A percentile compares a stretch with the other conserved stretches of the same genome.
These are phyloP conservation scores for Knipowitschia caucasica DNA, from an alignment of 2,797 vertebrate species.

Conservation along the genomic window DNA sequence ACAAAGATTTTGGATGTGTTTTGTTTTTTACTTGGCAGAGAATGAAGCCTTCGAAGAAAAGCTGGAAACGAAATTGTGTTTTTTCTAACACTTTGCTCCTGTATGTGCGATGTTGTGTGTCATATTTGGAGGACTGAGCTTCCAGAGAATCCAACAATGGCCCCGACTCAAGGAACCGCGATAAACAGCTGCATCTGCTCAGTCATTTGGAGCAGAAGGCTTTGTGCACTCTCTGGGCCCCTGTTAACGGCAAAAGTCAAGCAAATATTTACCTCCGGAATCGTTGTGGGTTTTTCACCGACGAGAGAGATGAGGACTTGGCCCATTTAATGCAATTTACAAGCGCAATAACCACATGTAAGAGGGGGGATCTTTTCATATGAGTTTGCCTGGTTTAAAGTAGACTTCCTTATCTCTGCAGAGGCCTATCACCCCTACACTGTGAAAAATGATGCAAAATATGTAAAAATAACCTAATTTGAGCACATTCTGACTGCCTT, in stretches of 20 bases:
- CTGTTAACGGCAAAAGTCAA: neutral
- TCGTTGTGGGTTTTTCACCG: neutral
- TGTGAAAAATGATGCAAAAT: no score
- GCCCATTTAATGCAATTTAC: neutral
- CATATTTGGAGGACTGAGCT: constrained; percentile 1
- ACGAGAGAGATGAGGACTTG: neutral
- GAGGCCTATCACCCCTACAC: no score
- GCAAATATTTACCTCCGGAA: neutral
- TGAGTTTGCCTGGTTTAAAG: no score
- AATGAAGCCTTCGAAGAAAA: constrained; percentile 1
- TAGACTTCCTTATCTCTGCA: no score
- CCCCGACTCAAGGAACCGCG: constrained; percentile 1
- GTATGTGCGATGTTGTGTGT: constrained; percentile 6
- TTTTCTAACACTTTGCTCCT: neutral
- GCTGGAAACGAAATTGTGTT: neutral
- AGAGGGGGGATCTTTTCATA: no score
- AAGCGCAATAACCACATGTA: neutral
- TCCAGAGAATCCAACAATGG: constrained; percentile 6
- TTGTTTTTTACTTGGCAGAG: constrained; percentile 26
- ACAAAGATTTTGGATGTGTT: constrained; percentile 27
- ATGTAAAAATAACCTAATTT: no score
- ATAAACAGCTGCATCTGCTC: constrained; percentile 12
- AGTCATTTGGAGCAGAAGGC: constrained; percentile 10
- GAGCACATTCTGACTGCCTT: no score
- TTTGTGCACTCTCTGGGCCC: neutral